A percentile compares a stretch with the other conserved stretches of the same genome.
Evolutionary conservation across 2,113 vertebrate species (phyloP).

Genomic region (Clarias macrocephalus): DNA sequence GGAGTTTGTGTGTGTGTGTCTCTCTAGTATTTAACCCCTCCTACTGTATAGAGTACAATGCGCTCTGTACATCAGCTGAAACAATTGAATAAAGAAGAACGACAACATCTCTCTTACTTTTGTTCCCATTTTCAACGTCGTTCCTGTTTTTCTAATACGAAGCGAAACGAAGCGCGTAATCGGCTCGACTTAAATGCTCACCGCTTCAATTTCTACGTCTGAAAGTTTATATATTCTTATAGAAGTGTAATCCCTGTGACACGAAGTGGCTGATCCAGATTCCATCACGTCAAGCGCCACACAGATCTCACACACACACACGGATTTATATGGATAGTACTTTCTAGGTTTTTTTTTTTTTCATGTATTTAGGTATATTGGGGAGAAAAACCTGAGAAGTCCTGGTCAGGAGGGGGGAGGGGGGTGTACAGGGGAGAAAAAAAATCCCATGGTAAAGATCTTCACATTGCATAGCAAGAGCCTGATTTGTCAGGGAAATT

Average conservation of each 20-base stretch:
- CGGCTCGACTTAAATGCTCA: not conserved
- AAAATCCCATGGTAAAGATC: not conserved
- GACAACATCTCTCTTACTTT: not conserved
- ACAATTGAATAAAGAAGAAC: not conserved
- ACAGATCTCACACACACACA: not conserved
- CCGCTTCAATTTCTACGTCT: not conserved
- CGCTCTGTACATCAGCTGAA: not conserved
- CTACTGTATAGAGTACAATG: not conserved
- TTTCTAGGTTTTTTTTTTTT: not conserved
- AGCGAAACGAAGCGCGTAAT: not conserved
- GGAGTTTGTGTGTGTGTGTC: not conserved
- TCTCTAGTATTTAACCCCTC: not conserved
- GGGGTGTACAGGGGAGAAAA: no score
- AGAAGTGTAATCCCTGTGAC: not conserved
- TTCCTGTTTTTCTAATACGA: not conserved
- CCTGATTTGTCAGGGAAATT: slow-evolving; percentile 48
- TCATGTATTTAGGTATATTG: not conserved
- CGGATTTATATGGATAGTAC: not conserved
- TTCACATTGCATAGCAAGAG: not conserved
- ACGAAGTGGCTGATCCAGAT: not conserved
- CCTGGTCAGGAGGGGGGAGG: not conserved
- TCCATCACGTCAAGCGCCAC: not conserved
- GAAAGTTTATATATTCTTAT: not conserved
- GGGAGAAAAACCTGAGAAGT: not conserved
- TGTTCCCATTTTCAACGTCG: not conserved